phyloP scores from a whole-genome alignment of 2,113 vertebrate genomes.

The Anhinga rufa region DNA sequence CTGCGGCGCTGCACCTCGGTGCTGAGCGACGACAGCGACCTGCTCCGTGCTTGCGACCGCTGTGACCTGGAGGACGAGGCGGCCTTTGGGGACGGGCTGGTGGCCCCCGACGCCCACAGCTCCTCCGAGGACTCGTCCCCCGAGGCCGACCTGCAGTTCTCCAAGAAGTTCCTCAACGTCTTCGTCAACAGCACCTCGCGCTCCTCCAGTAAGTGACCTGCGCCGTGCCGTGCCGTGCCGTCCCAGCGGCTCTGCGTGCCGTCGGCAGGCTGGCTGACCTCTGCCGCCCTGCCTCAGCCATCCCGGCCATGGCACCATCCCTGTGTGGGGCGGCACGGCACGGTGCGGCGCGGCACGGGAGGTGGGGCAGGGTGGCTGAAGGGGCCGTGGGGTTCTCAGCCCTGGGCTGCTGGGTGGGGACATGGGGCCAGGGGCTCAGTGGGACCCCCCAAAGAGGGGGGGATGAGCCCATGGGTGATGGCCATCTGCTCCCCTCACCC shows the following conservation, averaged over 20 bases:
- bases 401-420: no score
- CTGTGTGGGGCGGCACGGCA: accelerated
- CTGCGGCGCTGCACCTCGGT: constrained; percentile 90
- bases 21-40: constrained; percentile 86
- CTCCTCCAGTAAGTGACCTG: constrained; percentile 87
- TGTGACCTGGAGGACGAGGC: constrained; percentile 69
- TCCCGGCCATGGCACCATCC: accelerated
- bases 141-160: constrained; percentile 93
- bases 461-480: background rate
- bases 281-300: accelerated
- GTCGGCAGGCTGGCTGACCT: accelerated
- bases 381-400: accelerated
- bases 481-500: background rate
- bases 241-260: background rate
- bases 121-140: constrained; percentile 86
- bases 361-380: background rate
- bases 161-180: constrained; percentile 98
- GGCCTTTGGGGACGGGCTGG: constrained; percentile 71
- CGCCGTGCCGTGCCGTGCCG: accelerated
- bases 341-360: accelerated
- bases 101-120: constrained; percentile 36
- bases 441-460: background rate
- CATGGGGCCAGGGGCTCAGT: background rate
- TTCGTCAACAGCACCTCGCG: constrained; percentile 97
- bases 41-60: constrained; percentile 82